These are phyloP conservation scores for Sphinx pinastri DNA, from an alignment of 2,888 invertebrate species.

Conservation along the genomic window DNA sequence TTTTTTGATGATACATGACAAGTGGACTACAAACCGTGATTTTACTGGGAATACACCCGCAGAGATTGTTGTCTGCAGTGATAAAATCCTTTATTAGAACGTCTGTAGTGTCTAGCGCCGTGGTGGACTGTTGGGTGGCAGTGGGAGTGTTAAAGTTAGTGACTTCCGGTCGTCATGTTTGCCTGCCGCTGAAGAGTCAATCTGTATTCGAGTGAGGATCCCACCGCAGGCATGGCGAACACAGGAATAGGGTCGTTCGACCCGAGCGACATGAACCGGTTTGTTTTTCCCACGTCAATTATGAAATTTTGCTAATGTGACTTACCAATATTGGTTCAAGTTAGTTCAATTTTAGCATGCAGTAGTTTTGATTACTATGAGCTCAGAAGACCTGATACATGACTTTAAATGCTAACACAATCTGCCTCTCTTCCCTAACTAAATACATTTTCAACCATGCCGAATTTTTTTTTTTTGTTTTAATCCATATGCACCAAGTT, in stretches of 20 bases:
- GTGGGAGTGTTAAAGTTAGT: conserved; percentile 56
- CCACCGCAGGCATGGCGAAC: conserved; percentile 71
- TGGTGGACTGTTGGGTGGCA: conserved; percentile 43
- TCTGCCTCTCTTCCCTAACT: no score
- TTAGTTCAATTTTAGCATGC: background rate
- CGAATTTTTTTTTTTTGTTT: no score
- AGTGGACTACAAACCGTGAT: conserved; percentile 68
- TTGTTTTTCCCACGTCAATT: conserved; percentile 29
- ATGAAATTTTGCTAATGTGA: background rate
- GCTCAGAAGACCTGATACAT: background rate
- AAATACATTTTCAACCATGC: no score
- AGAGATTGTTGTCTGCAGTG: conserved; percentile 19
- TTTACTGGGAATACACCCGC: conserved; percentile 47
- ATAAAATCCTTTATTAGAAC: conserved; percentile 29
- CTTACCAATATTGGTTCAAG: background rate
- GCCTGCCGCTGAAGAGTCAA: conserved; percentile 56
- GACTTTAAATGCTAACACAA: background rate
- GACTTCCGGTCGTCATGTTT: conserved; percentile 70
- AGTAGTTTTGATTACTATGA: background rate
- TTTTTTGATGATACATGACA: conserved; percentile 68
- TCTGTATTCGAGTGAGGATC: conserved; percentile 46
- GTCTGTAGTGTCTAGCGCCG: conserved; percentile 33
- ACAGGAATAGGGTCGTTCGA: conserved; percentile 87
- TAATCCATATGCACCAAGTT: no score
- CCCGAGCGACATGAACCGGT: conserved; percentile 88